Evolutionary conservation across 2,797 vertebrate genomes (phyloP).

Genomic region (Crax fasciolata): DNA sequence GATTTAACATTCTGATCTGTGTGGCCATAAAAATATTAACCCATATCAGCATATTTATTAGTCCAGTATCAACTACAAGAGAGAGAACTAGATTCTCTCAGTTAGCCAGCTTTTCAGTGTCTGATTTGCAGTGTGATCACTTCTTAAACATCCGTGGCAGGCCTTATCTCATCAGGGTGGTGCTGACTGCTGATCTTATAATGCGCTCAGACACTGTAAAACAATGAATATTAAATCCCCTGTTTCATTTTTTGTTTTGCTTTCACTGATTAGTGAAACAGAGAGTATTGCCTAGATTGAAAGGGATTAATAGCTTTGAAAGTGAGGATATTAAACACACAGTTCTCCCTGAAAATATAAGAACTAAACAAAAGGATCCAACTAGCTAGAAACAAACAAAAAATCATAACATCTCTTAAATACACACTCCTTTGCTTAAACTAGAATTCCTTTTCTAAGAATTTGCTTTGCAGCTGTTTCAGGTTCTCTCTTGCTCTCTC

Average conservation of each 20-base stretch:
- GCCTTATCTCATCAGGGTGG: neutral
- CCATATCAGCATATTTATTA: neutral
- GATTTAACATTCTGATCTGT: neutral
- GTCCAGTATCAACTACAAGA: neutral
- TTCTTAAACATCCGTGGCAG: neutral
- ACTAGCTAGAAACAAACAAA: neutral
- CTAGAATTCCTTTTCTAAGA: neutral
- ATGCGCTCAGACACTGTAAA: neutral
- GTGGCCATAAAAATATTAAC: neutral
- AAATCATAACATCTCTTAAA: neutral
- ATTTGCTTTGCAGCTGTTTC: neutral
- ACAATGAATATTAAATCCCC: neutral
- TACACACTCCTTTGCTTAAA: neutral
- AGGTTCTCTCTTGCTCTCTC: neutral
- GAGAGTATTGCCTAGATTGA: neutral
- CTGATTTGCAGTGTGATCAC: neutral
- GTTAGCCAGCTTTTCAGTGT: neutral
- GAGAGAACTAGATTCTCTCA: neutral
- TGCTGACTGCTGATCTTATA: neutral
- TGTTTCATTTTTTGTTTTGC: neutral
- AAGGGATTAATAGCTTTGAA: neutral
- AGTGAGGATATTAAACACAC: accelerated
- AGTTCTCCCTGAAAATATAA: neutral
- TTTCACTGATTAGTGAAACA: neutral
- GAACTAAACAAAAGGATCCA: neutral